phyloP scores from a whole-genome alignment of 2,888 invertebrate species.

The Drosophila phalerata region DNA sequence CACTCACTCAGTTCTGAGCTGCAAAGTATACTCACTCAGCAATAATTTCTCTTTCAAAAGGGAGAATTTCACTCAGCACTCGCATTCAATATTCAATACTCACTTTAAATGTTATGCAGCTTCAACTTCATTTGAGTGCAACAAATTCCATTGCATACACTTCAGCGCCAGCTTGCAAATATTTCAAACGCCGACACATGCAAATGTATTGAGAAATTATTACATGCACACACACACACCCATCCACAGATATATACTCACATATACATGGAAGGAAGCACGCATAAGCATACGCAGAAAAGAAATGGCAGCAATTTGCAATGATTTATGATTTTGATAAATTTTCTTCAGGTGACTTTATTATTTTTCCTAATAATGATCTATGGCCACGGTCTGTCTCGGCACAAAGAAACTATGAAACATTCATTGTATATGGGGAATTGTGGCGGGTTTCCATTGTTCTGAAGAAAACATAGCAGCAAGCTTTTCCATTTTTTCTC shows the following conservation, averaged over 20 bases:
- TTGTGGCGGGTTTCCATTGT: slow-evolving; percentile 14
- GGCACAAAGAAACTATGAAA: slow-evolving; percentile 4
- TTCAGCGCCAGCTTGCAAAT: slow-evolving; percentile 53
- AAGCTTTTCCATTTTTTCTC: slow-evolving; percentile 1
- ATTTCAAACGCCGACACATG: slow-evolving; percentile 44
- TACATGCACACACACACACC: slow-evolving; percentile 17
- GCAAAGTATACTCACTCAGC: not conserved
- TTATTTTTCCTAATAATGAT: slow-evolving; percentile 77
- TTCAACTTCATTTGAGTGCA: not conserved
- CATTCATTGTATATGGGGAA: slow-evolving; percentile 12
- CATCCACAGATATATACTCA: slow-evolving; percentile 23
- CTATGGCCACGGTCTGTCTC: slow-evolving; percentile 44
- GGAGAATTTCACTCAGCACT: not conserved
- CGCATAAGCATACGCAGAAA: slow-evolving; percentile 24
- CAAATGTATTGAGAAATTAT: slow-evolving; percentile 62
- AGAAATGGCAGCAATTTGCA: slow-evolving; percentile 67
- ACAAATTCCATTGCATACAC: slow-evolving; percentile 39
- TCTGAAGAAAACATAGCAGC: slow-evolving; percentile 3
- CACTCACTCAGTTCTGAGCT: not conserved
- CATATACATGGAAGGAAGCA: not conserved
- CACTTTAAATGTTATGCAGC: not conserved
- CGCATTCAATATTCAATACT: not conserved
- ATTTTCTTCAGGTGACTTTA: slow-evolving; percentile 75
- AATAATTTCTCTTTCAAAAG: not conserved
- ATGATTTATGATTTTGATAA: slow-evolving; percentile 78